Evolutionary conservation across 2,113 vertebrate species (phyloP), one percentile per base, ranked within the genome.

Genomic region (Cyanoramphus novaezelandiae): DNA sequence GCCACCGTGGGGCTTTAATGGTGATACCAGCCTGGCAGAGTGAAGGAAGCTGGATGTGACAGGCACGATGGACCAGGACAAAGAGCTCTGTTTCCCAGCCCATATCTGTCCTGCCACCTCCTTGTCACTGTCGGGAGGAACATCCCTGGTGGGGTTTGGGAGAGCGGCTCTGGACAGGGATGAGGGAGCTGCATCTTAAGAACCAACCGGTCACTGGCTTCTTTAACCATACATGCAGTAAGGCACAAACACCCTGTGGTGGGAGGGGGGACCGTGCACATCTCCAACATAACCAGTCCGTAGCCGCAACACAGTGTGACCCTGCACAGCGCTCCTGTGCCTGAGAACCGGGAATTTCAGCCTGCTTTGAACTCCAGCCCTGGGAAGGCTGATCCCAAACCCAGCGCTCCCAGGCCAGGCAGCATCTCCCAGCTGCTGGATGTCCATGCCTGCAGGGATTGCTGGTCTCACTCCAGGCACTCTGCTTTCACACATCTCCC

Each of bases 211-310:
- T 8, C 37, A 5, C 0, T 15, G 37, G 18, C 23, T 35, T 39
- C 47, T 70, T 46, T 0, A 0, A 13, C 9, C 13, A 7, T 24
- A 77, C 65, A 21, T 7, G 21, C 63, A 27, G 3, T 13, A 23
- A 27, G 17, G 44, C 13, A 7, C 10, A 7, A 50, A 20, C 10
- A 10, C 43, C 57, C 53, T 16, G 88, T 5, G 31, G 6, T 1
- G 3, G 8, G 27, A 55, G 21, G 14, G 57, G 28, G 35, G 17
- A 28, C 41, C 1, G 0, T 17, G 41, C 28, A 24, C 24, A 18
- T 9, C 18, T 23, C 27, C 67, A 27, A 1, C 43, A 21, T 31
- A 44, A 11, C 35, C 1, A 0, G 2, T 3, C 46, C 0, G 1
- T 6, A n/a, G 28, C 1, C 35, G 21, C 33, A 3, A 3, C n/a